Evolutionary conservation across 2,113 vertebrate genomes (phyloP).

Genomic region (Polypterus senegalus): DNA sequence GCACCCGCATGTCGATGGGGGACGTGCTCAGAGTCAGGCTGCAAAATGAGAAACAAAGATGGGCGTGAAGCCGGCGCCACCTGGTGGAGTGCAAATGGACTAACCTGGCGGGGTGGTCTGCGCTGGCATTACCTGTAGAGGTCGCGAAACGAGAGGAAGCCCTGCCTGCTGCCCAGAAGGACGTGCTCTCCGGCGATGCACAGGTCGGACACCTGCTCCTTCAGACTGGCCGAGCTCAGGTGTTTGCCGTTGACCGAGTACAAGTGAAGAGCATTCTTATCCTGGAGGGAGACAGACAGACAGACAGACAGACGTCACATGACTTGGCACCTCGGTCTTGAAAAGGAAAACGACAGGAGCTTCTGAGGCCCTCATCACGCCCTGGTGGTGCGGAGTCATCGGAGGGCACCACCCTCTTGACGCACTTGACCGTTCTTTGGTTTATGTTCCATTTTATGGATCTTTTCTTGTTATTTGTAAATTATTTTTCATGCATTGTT

Average conservation of each 20-base stretch:
- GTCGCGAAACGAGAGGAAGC: constrained; percentile 78
- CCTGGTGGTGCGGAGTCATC: too few species aligned
- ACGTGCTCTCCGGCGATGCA: constrained; percentile 77
- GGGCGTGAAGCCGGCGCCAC: too few species aligned
- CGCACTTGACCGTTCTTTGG: too few species aligned
- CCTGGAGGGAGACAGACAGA: constrained; percentile 44
- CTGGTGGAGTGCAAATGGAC: too few species aligned
- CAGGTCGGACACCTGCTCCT: constrained; percentile 84
- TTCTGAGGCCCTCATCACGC: too few species aligned
- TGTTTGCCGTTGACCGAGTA: constrained; percentile 90
- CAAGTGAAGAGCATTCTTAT: constrained; percentile 84
- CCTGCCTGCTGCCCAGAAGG: constrained; percentile 77
- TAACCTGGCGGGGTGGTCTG: too few species aligned
- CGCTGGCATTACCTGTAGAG: constrained; percentile 70
- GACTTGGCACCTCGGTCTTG: too few species aligned
- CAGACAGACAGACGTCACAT: background rate
- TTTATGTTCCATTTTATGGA: too few species aligned
- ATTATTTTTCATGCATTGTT: too few species aligned
- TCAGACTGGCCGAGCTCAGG: constrained; percentile 67
- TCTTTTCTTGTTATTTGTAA: too few species aligned
- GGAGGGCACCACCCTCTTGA: too few species aligned
- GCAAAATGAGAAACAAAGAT: constrained; percentile 9
- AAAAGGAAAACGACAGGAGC: too few species aligned
- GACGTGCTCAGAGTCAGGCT: constrained; percentile 68
- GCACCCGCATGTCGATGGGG: constrained; percentile 78